Conservation (phyloP, 2,888 invertebrate species). For the Apamea anceps region DNA sequence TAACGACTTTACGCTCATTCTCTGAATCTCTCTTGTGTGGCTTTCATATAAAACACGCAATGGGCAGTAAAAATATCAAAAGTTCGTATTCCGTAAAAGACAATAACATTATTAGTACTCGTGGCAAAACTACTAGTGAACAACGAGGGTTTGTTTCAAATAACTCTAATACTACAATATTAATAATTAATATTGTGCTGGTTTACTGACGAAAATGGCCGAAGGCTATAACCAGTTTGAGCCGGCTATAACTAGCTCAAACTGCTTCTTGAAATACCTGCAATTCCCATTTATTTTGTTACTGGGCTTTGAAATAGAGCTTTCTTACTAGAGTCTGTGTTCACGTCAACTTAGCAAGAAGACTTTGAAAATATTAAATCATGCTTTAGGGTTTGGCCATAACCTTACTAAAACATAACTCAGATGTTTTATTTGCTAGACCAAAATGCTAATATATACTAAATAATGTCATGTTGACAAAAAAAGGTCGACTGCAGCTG, state of each 20-base stretch:
- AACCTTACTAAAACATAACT: neutral
- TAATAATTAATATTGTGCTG: conserved; percentile 63
- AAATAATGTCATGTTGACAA: too few relatives aligned
- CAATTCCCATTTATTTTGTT: neutral
- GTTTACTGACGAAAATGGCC: conserved; percentile 60
- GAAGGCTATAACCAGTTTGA: neutral
- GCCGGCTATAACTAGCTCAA: neutral
- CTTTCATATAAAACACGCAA: conserved; percentile 27
- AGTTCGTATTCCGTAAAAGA: conserved; percentile 51
- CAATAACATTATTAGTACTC: conserved; percentile 60
- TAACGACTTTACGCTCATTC: conserved; percentile 1
- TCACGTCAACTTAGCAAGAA: neutral
- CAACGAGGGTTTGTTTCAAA: conserved; percentile 81
- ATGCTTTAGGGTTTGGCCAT: neutral
- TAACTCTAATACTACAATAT: conserved; percentile 73
- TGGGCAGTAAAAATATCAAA: conserved; percentile 22
- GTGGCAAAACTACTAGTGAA: conserved; percentile 70
- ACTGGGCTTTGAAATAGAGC: neutral
- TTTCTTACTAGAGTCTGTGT: neutral
- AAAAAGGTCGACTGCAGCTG: neutral
- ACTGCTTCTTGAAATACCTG: neutral
- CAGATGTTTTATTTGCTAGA: neutral
- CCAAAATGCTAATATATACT: neutral
- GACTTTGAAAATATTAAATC: neutral
- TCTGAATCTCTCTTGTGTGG: neutral